These are phyloP conservation scores for Perognathus longimembris DNA, from an alignment of 2,113 vertebrate genomes.

Conservation along the genomic window DNA sequence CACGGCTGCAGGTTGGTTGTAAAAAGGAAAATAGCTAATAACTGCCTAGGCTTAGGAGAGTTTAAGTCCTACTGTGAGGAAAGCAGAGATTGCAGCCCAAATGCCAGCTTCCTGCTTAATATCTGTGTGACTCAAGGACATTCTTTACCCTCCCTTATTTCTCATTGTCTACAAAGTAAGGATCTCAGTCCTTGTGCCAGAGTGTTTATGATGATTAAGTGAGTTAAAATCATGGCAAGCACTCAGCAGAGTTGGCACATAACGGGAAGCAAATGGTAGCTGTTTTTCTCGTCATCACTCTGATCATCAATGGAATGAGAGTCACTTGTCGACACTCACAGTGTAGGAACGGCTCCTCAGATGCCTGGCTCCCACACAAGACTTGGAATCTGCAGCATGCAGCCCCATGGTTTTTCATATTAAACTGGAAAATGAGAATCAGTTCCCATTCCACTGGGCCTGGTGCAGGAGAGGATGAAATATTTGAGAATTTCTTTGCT, in stretches of 20 bases:
- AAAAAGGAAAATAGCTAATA: neutral
- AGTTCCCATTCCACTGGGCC: neutral
- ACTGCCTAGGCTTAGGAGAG: neutral
- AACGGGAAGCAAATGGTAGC: neutral
- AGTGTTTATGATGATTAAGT: fast-evolving
- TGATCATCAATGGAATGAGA: too few relatives aligned
- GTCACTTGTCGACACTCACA: too few relatives aligned
- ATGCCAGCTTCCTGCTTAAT: neutral
- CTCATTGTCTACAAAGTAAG: neutral
- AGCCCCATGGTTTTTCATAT: too few relatives aligned
- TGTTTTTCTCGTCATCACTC: neutral
- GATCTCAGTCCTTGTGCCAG: neutral
- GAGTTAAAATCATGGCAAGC: neutral
- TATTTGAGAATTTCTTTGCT: neutral
- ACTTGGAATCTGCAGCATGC: neutral
- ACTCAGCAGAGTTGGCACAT: neutral
- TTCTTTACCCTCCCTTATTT: too few relatives aligned
- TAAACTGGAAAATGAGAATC: too few relatives aligned
- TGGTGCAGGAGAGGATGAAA: neutral
- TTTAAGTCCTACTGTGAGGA: neutral
- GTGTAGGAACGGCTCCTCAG: too few relatives aligned
- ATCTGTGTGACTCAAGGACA: neutral
- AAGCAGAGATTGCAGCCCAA: neutral
- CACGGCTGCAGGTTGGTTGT: neutral
- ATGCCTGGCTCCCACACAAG: too few relatives aligned